These are phyloP conservation scores for Dicentrarchus labrax DNA, from an alignment of 2,113 vertebrate genomes.

Conservation along the genomic window DNA sequence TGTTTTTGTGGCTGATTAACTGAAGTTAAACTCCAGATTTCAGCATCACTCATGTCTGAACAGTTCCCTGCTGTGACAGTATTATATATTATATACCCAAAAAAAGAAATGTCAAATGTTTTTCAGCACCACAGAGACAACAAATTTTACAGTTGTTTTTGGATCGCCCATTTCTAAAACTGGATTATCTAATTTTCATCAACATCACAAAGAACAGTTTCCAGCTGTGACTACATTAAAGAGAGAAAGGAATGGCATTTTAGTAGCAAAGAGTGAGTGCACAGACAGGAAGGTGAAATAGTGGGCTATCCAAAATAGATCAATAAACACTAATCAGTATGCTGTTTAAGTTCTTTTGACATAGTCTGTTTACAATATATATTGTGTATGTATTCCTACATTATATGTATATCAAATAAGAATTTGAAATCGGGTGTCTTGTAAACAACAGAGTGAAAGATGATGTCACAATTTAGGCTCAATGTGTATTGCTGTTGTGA, in stretches of 20 bases:
- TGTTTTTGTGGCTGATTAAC: background rate
- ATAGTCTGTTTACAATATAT: background rate
- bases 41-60: constrained; percentile 4
- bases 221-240: constrained; percentile 60
- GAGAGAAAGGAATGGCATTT: constrained; percentile 56
- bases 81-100: background rate
- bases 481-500: background rate
- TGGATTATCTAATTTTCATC: constrained; percentile 37
- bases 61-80: constrained; percentile 38
- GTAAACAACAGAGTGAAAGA: background rate
- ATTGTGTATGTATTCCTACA: background rate
- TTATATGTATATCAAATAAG: background rate
- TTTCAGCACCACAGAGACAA: constrained; percentile 19
- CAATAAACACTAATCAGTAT: constrained; percentile 53
- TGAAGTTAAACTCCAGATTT: constrained; percentile 21
- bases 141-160: constrained; percentile 40
- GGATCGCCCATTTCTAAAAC: constrained; percentile 17
- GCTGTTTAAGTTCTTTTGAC: constrained; percentile 19
- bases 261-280: constrained; percentile 19
- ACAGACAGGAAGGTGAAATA: constrained; percentile 42
- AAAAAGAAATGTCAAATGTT: background rate
- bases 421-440: background rate
- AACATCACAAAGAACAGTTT: constrained; percentile 30
- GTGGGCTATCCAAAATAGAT: constrained; percentile 40
- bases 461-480: background rate